Base-by-base conservation (phyloP, 2,113 vertebrate genomes). In the Phaetusa simplex region DNA sequence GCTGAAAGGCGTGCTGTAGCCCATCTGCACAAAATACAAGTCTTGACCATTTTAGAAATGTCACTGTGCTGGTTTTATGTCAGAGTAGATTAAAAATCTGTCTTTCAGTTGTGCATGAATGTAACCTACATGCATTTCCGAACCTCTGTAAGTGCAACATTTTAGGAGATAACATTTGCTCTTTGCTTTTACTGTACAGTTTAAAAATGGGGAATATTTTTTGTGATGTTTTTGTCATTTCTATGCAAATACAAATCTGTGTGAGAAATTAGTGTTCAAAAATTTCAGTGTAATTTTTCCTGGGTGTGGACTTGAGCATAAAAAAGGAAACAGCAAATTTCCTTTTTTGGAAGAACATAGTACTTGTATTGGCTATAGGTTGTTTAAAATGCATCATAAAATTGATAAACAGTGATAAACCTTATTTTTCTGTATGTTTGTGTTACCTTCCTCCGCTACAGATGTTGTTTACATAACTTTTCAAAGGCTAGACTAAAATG, bases 301-400 rank as follows among this genome's bases (percentile, higher is more conserved):
- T 95, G 88, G 90, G 93, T 95, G 96, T 89, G 89, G 62, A 61
- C 92, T 69, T 52, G 8, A 86, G 59, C 11, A 6, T 93, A 65
- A 91, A 81, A 95, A 95, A 95, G 89, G 93, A 95, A 97, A 78
- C 62, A 8, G 50, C 52, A 89, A n/a, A 90, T 94, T 94, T 95
- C 89, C 87, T 94, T 96, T 95, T 96, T 87, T 8, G 23, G 82
- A 85, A 95, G 64, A 94, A 70, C 27, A 15, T 43, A 7, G 16
- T 56, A 20, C 80, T 26, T 26, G 2, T 53, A 59, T 34, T 3
- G 5, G 38, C 59, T 86, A 49, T 76, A 94, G 77, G 70, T 81
- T 77, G 40, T 73, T 91, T 49, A 90, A 94, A 93, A 45, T 3
- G 4, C 36, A 27, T 47, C 21, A 40, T 73, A 50, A 93, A 89